Percentiles rank a stretch among this genome's conserved stretches.
phyloP scores from a whole-genome alignment of 2,113 vertebrate genomes.

The Phylloscopus trochilus region DNA sequence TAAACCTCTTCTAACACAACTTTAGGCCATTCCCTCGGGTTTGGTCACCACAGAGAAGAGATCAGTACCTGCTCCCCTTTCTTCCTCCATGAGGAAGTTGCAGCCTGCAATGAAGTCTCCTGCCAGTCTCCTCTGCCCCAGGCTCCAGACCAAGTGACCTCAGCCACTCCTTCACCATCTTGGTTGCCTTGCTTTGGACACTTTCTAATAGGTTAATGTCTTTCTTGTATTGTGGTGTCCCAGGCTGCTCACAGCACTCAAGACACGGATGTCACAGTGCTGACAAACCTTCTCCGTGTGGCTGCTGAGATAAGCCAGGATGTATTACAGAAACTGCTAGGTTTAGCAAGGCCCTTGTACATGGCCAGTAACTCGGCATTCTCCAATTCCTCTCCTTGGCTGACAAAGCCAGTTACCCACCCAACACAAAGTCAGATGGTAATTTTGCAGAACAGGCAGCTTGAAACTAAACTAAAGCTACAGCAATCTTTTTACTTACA shows the following conservation, averaged over 20 bases:
- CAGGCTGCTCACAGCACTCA: background rate
- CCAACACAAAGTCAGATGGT: fast-evolving
- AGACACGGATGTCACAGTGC: background rate
- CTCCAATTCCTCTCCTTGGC: background rate
- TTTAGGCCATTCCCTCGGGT: background rate
- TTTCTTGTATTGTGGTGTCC: background rate
- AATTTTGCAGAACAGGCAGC: background rate
- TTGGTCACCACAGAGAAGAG: background rate
- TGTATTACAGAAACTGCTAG: fast-evolving
- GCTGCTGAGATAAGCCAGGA: fast-evolving
- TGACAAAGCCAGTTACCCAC: background rate
- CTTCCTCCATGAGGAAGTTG: background rate
- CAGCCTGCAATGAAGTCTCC: too few relatives aligned
- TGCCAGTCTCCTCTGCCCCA: background rate
- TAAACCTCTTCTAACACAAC: background rate
- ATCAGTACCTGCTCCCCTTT: background rate
- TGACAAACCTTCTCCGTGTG: background rate
- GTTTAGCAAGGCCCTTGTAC: background rate
- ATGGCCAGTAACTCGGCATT: background rate
- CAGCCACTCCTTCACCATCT: background rate
- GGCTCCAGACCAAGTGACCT: background rate
- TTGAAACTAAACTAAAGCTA: background rate
- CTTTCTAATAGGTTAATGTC: background rate
- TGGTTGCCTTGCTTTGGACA: background rate
- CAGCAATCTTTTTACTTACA: background rate